Conservation (phyloP, 1,140 invertebrate species). For the Paraescarpia echinospica region DNA sequence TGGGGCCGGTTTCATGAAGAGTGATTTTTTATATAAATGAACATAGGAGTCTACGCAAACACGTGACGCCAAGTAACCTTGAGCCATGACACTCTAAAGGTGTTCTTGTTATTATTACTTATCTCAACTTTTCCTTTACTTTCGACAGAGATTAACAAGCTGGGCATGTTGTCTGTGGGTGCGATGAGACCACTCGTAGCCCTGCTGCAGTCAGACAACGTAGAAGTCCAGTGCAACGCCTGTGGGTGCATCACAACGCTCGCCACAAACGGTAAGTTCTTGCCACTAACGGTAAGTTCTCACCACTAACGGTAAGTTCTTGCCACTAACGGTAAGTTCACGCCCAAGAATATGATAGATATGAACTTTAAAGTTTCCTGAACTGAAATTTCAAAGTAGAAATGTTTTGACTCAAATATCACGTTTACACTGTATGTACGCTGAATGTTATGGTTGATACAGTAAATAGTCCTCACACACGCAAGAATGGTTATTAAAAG, state of each 20-base stretch:
- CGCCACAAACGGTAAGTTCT: conserved; percentile 41
- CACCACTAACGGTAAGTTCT: conserved; percentile 42
- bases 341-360: conserved; percentile 19
- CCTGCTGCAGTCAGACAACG: conserved; percentile 38
- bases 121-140: too few relatives aligned
- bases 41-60: too few relatives aligned
- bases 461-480: too few relatives aligned
- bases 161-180: conserved; percentile 35
- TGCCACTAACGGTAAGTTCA: conserved; percentile 17
- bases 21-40: too few relatives aligned
- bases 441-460: not conserved
- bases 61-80: too few relatives aligned
- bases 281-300: conserved; percentile 27
- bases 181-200: conserved; percentile 36
- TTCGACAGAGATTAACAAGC: conserved; percentile 41
- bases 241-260: conserved; percentile 48
- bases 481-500: too few relatives aligned
- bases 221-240: conserved; percentile 49
- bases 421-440: not conserved
- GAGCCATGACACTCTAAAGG: too few relatives aligned
- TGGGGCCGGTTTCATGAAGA: too few relatives aligned
- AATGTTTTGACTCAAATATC: not conserved
- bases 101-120: too few relatives aligned
- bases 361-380: not conserved
- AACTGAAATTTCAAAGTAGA: not conserved